Conservation (phyloP, 30 jellyfish, hydroid and myxozoan species). For the Turritopsis dohrnii region DNA sequence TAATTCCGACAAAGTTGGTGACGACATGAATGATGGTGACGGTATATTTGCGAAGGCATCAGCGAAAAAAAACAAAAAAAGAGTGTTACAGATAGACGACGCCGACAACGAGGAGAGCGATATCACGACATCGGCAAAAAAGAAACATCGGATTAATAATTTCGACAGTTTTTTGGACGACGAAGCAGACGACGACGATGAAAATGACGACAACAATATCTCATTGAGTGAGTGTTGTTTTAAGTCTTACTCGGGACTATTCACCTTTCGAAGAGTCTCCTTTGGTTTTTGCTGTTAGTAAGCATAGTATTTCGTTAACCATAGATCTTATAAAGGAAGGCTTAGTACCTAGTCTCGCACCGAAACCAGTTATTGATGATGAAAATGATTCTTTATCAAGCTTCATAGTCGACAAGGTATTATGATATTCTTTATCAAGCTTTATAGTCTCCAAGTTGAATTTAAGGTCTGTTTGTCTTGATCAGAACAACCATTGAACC, state of each 20-base stretch:
- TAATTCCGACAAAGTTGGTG: constrained; percentile 16
- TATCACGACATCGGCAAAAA: constrained; percentile 53
- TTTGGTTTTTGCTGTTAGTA: too few relatives aligned
- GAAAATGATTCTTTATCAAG: constrained; percentile 48
- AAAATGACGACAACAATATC: constrained; percentile 72
- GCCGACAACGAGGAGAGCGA: constrained; percentile 57
- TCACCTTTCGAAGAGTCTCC: too few relatives aligned
- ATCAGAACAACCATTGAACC: neutral
- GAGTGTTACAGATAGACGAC: constrained; percentile 38
- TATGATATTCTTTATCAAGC: constrained; percentile 24
- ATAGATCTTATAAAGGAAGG: constrained; percentile 84
- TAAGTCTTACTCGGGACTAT: too few relatives aligned
- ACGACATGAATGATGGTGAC: constrained; percentile 5
- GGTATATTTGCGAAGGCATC: neutral
- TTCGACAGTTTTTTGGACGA: constrained; percentile 75
- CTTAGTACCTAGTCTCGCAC: constrained; percentile 25
- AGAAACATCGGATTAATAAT: constrained; percentile 71
- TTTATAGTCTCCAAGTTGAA: constrained; percentile 28
- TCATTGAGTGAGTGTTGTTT: constrained; percentile 53
- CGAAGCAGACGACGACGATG: constrained; percentile 81
- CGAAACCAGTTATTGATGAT: constrained; percentile 7
- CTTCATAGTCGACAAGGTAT: constrained; percentile 57
- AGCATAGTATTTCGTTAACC: too few relatives aligned
- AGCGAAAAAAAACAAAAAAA: constrained; percentile 16
- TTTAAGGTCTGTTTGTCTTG: neutral